Conservation (phyloP, 2,888 invertebrate genomes). For the Phengaris alcon region DNA sequence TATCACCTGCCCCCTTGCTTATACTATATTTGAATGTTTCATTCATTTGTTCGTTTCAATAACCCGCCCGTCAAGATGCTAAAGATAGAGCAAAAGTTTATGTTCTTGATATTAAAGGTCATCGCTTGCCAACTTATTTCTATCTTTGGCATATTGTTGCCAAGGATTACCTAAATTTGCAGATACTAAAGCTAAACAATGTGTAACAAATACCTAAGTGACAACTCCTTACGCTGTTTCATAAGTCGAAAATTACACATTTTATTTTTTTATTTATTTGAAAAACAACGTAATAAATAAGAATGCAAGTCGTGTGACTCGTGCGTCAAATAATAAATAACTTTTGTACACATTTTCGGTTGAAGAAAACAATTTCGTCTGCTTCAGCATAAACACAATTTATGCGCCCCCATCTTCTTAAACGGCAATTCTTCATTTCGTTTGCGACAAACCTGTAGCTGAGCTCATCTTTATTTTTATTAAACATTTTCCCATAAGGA, state of each 20-base stretch:
- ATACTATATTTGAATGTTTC: slow-evolving; percentile 40
- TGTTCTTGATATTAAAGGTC: not conserved
- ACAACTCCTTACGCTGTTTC: not conserved
- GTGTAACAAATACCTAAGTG: too few relatives aligned
- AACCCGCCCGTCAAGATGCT: not conserved
- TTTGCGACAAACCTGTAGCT: slow-evolving; percentile 25
- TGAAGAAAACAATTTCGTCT: slow-evolving; percentile 45
- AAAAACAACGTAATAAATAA: slow-evolving; percentile 23
- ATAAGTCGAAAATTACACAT: not conserved
- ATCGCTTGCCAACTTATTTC: too few relatives aligned
- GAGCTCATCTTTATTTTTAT: slow-evolving; percentile 18
- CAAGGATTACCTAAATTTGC: too few relatives aligned
- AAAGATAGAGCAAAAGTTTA: not conserved
- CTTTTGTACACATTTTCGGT: slow-evolving; percentile 17
- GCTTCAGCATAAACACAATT: slow-evolving; percentile 46
- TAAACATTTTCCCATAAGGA: slow-evolving; percentile 10
- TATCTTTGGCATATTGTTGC: too few relatives aligned
- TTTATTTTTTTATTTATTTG: not conserved
- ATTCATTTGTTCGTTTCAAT: slow-evolving; percentile 39
- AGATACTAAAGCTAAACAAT: too few relatives aligned
- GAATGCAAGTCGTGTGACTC: slow-evolving; percentile 14
- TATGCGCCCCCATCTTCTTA: slow-evolving; percentile 47
- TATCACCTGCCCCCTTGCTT: slow-evolving; percentile 57
- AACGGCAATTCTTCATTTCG: slow-evolving; percentile 43
- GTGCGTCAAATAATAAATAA: slow-evolving; percentile 25